Evolutionary conservation across 2,888 invertebrate genomes (phyloP).

Genomic region (Metacarcinus magister): DNA sequence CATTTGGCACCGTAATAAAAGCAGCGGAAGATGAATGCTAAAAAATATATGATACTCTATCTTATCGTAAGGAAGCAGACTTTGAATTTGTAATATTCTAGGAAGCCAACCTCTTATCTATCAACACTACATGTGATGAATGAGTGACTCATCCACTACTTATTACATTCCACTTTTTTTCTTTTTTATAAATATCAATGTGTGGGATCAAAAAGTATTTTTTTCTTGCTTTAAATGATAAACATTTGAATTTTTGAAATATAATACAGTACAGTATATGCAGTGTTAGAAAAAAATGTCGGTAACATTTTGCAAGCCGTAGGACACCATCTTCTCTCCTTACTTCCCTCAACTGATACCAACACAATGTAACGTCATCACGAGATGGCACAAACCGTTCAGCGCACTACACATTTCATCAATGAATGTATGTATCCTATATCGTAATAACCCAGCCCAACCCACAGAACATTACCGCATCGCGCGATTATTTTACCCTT

Average conservation of each 20-base stretch:
- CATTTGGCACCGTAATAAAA: neutral
- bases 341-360: too few species aligned
- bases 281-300: too few species aligned
- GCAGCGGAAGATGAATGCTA: neutral
- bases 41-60: neutral
- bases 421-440: neutral
- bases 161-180: too few species aligned
- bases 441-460: neutral
- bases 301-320: too few species aligned
- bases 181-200: too few species aligned
- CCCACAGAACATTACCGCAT: neutral
- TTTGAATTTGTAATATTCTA: neutral
- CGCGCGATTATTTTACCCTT: neutral
- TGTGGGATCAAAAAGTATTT: too few species aligned
- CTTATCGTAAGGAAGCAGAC: neutral
- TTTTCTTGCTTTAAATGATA: too few species aligned
- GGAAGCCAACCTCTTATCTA: neutral
- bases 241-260: too few species aligned
- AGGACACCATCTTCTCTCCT: too few species aligned
- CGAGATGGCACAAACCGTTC: neutral
- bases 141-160: neutral
- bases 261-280: too few species aligned
- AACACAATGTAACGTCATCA: neutral
- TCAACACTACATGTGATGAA: neutral
- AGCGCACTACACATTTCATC: neutral